phyloP scores from a whole-genome alignment of 2,888 invertebrate species.

The Volucella inflata region DNA sequence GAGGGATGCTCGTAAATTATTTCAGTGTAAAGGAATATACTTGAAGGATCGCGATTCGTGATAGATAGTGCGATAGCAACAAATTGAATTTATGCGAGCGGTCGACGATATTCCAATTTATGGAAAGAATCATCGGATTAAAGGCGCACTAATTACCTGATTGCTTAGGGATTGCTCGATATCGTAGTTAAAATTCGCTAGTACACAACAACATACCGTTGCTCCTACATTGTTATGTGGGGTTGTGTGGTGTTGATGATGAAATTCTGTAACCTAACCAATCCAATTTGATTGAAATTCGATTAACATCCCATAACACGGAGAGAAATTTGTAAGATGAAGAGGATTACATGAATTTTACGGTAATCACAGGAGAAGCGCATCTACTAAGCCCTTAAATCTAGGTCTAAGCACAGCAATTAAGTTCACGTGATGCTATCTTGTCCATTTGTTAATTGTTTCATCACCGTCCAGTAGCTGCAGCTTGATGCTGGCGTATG shows the following conservation, averaged over 20 bases:
- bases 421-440: constrained; percentile 38
- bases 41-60: constrained; percentile 1
- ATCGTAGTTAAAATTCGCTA: not conserved
- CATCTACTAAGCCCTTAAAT: not conserved
- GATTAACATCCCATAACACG: constrained; percentile 21
- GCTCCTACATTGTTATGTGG: too few species aligned
- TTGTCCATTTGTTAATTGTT: constrained; percentile 41
- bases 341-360: constrained; percentile 16
- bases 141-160: too few species aligned
- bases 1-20: constrained; percentile 11
- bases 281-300: constrained; percentile 33
- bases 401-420: constrained; percentile 28
- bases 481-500: too few species aligned
- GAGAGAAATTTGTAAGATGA: not conserved
- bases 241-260: too few species aligned
- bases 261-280: not conserved
- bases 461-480: too few species aligned
- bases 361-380: not conserved
- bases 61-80: constrained; percentile 18
- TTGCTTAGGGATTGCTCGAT: too few species aligned
- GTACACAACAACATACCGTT: not conserved
- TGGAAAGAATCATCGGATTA: not conserved
- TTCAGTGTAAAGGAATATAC: not conserved
- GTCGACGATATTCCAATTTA: not conserved
- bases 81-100: constrained; percentile 26